A percentile compares a stretch with the other conserved stretches of the same genome.
Conservation (phyloP, 1,140 invertebrate species). For the Oncopodura yosiiana region DNA sequence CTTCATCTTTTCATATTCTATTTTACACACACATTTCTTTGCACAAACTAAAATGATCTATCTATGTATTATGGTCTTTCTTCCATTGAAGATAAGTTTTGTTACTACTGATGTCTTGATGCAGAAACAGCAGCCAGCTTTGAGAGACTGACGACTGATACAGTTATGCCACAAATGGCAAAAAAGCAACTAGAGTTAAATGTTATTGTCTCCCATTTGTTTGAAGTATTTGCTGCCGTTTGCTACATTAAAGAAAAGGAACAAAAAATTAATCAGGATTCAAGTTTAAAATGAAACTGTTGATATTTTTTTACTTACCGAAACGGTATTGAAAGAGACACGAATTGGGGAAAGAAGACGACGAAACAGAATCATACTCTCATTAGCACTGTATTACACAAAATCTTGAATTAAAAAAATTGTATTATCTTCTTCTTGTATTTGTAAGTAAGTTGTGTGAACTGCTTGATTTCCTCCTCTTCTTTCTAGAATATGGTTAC, state of each 20-base stretch:
- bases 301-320: conserved; percentile 5
- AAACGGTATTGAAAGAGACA: neutral
- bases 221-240: neutral
- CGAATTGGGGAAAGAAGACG: conserved; percentile 20
- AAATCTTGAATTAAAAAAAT: neutral
- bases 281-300: no score
- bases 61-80: no score
- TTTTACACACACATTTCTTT: no score
- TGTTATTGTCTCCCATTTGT: conserved; percentile 16
- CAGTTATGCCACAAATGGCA: conserved; percentile 7
- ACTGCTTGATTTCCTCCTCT: no score
- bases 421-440: neutral
- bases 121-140: neutral
- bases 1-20: no score
- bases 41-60: no score
- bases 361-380: conserved; percentile 22
- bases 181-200: conserved; percentile 12
- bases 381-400: neutral
- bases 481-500: no score
- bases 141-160: conserved; percentile 8
- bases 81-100: no score
- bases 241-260: no score
- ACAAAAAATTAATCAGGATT: no score
- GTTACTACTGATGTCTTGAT: no score
- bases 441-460: no score